Base-by-base conservation (phyloP, 1,140 invertebrate species). In the Saxidomus purpurata region DNA sequence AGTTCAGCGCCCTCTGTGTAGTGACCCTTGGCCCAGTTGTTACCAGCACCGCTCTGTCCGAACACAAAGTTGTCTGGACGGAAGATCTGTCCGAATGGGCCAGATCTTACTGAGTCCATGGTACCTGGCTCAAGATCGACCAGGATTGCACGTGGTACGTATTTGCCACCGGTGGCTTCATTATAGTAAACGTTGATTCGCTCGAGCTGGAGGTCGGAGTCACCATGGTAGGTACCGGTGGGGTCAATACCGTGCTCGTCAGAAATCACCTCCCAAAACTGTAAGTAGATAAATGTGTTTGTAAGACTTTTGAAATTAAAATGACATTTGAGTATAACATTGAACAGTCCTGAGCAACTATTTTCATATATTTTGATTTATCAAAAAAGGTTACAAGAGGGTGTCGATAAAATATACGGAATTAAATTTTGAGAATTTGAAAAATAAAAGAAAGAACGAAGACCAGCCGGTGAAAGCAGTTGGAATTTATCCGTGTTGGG, bases 191-290 rank as follows among this genome's bases (percentile, higher is more conserved):
- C 96, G 91, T 95, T 95, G 89, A 96, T 96, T 85, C 96, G 91
- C 89, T 96, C 96, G 34, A 97, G 90, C 89, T 96, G 96, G 31
- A 96, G 93, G 83, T 96, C 96, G 43, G 92, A 94, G 80, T 96
- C 96, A 25, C 96, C 96, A 81, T 96, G 94, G 91, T 96, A 97
- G 17, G 94, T 91, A 49, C 96, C 96, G 38, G 95, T 95, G 11
- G 96, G 95, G 90, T 96, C 96, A 89, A 96, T 96, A 49, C 96
- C 96, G 90, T 96, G 96, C 92, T 96, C 96, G 63, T 95, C 94
- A 55, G 98, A 98, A 91, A 99, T 99, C 59, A 99, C 98, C 96
- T 98, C 98, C 98, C 98, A 99, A 96, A 99, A 99, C 98, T 98
- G 76, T 9, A 74, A 79, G n/a, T n/a, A 28, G 0, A 63, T n/a